Evolutionary conservation across 2,888 invertebrate genomes (phyloP).

Genomic region (Homarus gammarus): DNA sequence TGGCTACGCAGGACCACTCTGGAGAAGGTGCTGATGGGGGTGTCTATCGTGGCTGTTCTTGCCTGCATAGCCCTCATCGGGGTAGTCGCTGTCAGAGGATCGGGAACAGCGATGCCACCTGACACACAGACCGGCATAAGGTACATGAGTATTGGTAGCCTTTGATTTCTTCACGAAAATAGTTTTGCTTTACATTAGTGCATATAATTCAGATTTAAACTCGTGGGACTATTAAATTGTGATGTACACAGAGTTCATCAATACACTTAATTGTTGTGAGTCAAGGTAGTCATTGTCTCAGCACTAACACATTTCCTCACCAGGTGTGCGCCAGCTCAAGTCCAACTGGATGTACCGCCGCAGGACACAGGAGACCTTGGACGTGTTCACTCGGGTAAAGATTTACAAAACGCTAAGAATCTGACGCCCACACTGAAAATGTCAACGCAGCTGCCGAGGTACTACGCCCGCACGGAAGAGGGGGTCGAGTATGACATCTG

Average conservation of each 20-base stretch:
- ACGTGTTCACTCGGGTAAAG: not conserved
- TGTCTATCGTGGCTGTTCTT: constrained; percentile 33
- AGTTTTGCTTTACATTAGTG: no score
- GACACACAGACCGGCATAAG: no score
- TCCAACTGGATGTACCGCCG: not conserved
- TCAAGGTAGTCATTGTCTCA: no score
- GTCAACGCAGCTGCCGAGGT: constrained; percentile 35
- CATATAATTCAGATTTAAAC: no score
- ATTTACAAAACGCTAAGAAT: not conserved
- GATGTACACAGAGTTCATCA: no score
- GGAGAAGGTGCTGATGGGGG: constrained; percentile 47
- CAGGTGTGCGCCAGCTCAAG: no score
- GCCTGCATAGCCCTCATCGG: constrained; percentile 43
- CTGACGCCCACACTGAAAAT: not conserved
- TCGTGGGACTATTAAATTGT: no score
- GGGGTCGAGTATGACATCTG: constrained; percentile 45
- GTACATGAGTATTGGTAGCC: no score
- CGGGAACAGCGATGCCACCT: not conserved
- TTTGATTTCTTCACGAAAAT: no score
- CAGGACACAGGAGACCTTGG: not conserved
- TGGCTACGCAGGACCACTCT: constrained; percentile 45
- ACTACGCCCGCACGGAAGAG: not conserved
- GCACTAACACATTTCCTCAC: no score
- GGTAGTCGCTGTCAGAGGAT: constrained; percentile 18
- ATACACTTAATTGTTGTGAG: no score